Conservation (phyloP, 2,113 vertebrate species). For the Pelecanus crispus region DNA sequence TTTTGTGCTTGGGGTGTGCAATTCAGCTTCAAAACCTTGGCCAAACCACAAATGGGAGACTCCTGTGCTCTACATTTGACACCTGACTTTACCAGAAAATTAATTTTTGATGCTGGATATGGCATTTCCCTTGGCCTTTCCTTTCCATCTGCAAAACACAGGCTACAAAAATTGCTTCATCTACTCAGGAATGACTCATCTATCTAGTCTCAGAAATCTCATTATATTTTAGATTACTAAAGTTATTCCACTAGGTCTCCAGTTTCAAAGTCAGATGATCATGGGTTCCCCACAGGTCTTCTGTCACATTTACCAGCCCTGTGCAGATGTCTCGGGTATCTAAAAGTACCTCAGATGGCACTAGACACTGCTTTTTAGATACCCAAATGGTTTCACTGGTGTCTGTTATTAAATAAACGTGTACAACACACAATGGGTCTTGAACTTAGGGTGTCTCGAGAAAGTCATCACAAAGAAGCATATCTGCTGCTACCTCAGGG, state of each 20-base stretch:
- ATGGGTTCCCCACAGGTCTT: neutral
- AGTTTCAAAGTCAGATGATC: neutral
- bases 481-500: neutral
- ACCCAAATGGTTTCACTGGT: neutral
- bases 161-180: neutral
- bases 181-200: neutral
- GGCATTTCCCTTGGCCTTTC: neutral
- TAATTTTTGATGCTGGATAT: neutral
- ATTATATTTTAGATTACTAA: neutral
- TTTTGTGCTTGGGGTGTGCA: neutral
- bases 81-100: neutral
- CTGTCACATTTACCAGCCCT: neutral
- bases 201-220: neutral
- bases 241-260: neutral
- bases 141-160: neutral
- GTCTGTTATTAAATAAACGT: neutral
- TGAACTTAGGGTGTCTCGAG: neutral
- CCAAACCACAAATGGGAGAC: neutral
- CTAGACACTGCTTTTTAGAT: neutral
- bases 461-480: neutral
- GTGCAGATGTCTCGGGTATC: neutral
- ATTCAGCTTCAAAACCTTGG: neutral
- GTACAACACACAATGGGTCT: neutral
- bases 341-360: neutral
- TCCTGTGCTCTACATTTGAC: neutral